Evolutionary conservation across 2,888 invertebrate species (phyloP).

Genomic region (Synanthedon vespiformis): DNA sequence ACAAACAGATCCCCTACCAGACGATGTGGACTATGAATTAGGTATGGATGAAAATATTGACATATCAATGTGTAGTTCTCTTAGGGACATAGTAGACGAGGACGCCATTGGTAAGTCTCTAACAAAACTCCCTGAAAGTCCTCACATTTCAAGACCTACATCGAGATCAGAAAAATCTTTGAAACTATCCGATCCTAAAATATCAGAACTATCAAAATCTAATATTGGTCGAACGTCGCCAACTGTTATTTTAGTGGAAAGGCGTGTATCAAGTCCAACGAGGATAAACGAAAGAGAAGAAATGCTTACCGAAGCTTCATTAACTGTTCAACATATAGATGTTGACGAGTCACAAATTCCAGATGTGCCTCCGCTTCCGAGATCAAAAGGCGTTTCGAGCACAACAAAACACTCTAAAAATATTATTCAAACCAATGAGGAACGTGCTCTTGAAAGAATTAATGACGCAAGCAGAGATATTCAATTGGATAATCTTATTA

Average conservation of each 20-base stretch:
- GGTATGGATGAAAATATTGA: conserved; percentile 60
- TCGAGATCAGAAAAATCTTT: conserved; percentile 70
- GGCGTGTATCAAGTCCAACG: conserved; percentile 71
- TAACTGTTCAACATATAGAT: conserved; percentile 76
- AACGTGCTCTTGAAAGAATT: conserved; percentile 42
- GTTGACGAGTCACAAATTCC: conserved; percentile 58
- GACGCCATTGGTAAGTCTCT: conserved; percentile 64
- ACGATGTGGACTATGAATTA: conserved; percentile 78
- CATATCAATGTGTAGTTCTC: conserved; percentile 57
- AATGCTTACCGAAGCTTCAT: conserved; percentile 74
- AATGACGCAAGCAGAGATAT: conserved; percentile 41
- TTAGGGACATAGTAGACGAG: conserved; percentile 60
- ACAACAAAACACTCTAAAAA: conserved; percentile 20
- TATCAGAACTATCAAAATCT: conserved; percentile 67
- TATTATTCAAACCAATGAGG: conserved; percentile 19
- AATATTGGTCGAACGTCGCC: conserved; percentile 70
- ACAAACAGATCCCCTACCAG: conserved; percentile 87
- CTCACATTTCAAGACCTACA: conserved; percentile 58
- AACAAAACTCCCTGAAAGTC: conserved; percentile 59
- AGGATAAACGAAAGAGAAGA: conserved; percentile 70
- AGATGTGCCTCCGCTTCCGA: conserved; percentile 58
- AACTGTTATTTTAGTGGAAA: conserved; percentile 72
- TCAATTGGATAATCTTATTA: conserved; percentile 58
- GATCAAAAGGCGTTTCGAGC: conserved; percentile 26
- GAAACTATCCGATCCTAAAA: conserved; percentile 67